phyloP scores from a whole-genome alignment of 37 sponge, comb jelly and placozoan species.

The Cliona cf. orientalis region DNA sequence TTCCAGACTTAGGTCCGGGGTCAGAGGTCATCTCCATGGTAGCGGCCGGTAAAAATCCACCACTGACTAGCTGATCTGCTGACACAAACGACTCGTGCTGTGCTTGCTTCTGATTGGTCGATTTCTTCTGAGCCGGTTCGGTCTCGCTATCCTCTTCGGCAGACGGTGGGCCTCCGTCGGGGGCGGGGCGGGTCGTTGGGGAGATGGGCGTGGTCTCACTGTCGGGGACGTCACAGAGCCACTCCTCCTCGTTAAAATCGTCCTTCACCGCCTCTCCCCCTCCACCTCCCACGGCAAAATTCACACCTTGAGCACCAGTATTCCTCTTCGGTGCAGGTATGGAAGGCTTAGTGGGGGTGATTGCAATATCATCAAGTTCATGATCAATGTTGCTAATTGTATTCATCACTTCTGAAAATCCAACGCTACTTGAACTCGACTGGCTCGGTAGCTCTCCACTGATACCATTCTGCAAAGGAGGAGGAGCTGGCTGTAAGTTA shows the following conservation, averaged over 20 bases:
- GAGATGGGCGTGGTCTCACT: neutral
- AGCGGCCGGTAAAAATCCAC: no score
- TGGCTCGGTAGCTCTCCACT: neutral
- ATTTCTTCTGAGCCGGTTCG: neutral
- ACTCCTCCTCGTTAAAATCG: slow-evolving; percentile 15
- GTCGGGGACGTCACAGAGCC: slow-evolving; percentile 11
- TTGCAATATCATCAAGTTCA: slow-evolving; percentile 22
- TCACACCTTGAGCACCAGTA: no score
- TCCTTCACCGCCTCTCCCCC: neutral
- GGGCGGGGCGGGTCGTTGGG: neutral
- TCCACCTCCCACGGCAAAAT: no score
- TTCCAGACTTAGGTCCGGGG: neutral
- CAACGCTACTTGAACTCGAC: neutral
- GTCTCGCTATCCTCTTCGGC: neutral
- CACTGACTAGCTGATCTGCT: no score
- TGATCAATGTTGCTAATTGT: slow-evolving; percentile 40
- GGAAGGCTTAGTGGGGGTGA: neutral
- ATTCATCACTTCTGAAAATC: slow-evolving; percentile 37
- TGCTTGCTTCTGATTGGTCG: neutral
- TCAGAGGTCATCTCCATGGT: no score
- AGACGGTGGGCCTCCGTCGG: neutral
- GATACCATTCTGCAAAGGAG: neutral
- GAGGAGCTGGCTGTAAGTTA: slow-evolving; percentile 1
- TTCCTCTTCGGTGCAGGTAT: neutral
- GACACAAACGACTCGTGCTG: no score